A percentile compares a stretch with the other conserved stretches of the same genome.
Evolutionary conservation across 2,113 vertebrate genomes (phyloP).

Genomic region (Tragelaphus scriptus): DNA sequence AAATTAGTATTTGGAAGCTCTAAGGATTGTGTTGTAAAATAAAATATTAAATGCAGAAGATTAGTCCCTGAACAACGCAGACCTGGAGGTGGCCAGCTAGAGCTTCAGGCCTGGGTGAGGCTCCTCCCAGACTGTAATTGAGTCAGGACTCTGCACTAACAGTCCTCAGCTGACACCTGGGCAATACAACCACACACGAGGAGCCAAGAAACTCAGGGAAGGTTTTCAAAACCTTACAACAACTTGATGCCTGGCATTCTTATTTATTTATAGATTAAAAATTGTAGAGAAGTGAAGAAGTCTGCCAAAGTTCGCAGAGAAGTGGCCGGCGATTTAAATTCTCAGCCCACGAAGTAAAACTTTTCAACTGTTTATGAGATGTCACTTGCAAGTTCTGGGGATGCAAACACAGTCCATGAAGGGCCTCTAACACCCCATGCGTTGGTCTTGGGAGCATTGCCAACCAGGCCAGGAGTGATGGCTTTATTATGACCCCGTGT

Average conservation of each 20-base stretch:
- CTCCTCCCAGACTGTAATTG: neutral
- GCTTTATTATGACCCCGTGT: neutral
- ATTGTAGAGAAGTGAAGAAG: neutral
- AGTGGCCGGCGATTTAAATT: neutral
- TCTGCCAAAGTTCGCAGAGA: neutral
- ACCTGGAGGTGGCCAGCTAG: neutral
- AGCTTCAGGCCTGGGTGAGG: neutral
- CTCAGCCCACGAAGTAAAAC: neutral
- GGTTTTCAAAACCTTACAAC: neutral
- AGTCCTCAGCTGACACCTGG: neutral
- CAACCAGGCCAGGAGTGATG: neutral
- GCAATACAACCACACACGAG: rapidly evolving
- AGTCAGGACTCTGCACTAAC: neutral
- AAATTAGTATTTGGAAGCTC: neutral
- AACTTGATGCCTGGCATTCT: neutral
- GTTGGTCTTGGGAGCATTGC: rapidly evolving
- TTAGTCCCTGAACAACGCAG: neutral
- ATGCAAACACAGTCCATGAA: neutral
- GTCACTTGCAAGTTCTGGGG: neutral
- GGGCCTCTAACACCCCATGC: neutral
- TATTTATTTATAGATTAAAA: slow-evolving; percentile 22
- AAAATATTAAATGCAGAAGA: neutral
- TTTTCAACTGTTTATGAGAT: neutral
- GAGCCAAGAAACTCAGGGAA: neutral
- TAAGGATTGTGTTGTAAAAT: neutral